Evolutionary conservation across 1,140 invertebrate species (phyloP), one percentile per base, ranked within the genome.

Genomic region (Sarcophaga bullata): DNA sequence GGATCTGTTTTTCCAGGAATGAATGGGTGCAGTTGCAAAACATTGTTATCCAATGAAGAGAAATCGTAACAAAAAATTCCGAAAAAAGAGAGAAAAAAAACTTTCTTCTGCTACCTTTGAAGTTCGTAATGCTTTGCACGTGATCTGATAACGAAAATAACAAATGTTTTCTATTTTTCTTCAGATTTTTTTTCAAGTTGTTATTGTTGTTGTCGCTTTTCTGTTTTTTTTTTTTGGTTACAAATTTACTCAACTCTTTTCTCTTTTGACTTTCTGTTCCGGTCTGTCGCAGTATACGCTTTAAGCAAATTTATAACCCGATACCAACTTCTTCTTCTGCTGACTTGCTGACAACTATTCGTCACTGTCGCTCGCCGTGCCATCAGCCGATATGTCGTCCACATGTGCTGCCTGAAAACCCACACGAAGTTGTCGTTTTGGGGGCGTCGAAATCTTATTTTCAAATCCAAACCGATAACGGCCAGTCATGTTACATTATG

Each of bases 131-230:
- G 73, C 73, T 47, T 73, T 11, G 73, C 73, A 73, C 73, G 73
- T 73, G 73, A 73, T 73, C 73, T 73, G 73, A 73, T 73, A 73
- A 73, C 73, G 73, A 15, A 73, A 73, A 73, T 73, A 73, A 73
- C 73, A 73, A 73, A 73, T 73, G 73, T 47, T 73, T 25, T 68
- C 19, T 17, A 17, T 68, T n/a, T 15, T 13, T 37, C 58, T 72
- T 19, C 62, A 17, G 62, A 19, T 6, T 25, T 72, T 73, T 73
- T 73, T n/a, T 73, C 68, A 73, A 73, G n/a, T n/a, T n/a, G 15
- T 73, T 37, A 4, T 37, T 37, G 25, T 37, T 37, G 25, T 37
- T 37, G 25, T 37, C 25, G 25, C n/a, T n/a, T n/a, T n/a, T n/a
- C n/a, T n/a, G n/a, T n/a, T n/a, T n/a, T n/a, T n/a, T n/a, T n/a